Base-by-base conservation (phyloP, 1,140 invertebrate genomes). In the Steinernema khuongi region DNA sequence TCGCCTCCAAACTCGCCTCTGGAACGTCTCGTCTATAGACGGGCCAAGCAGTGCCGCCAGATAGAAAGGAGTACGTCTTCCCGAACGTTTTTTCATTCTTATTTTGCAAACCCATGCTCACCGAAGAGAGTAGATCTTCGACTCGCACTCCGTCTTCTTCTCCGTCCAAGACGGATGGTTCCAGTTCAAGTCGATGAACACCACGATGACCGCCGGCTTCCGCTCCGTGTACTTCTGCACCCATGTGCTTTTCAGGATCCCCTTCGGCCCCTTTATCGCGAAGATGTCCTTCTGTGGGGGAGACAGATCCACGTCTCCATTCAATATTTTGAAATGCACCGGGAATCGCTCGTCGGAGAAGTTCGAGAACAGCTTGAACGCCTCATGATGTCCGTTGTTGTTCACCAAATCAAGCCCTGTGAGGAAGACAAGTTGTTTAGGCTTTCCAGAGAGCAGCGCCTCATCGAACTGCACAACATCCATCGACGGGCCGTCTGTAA, bases 141-240 rank as follows among this genome's bases (percentile, higher is more conserved):
- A 60, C 2, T 92, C 91, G 88, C 93, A 96, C 86, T 96, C 94
- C 79, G 93, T 90, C 83, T 93, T 93, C 82, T 92, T 96, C 79
- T 96, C 94, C 81, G 92, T 92, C 93, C 94, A 98, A 66, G 91
- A 88, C 0, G 89, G 87, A 87, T 97, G 94, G 85, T 94, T 93
- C 96, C 96, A 98, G 87, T 98, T 94, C 79, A 97, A 89, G 83
- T 98, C 94, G 87, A 93, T 94, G 86, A 97, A 98, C 33, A 95
- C 89, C 1, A 96, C 93, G 68, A 96, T 90, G 0, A 97, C 91
- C 1, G 94, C 91, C 19, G 96, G 95, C 76, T 97, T 89, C 69
- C 92, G 88, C 79, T 92, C 90, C 1, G 96, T 87, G 86, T 97
- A 93, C 87, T 98, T 99, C 11, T 90, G 89, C 88, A 97, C 92